Percentiles rank a stretch among this genome's conserved stretches.
phyloP scores from a whole-genome alignment of 2,888 invertebrate genomes.

The Drosophila pullipes region DNA sequence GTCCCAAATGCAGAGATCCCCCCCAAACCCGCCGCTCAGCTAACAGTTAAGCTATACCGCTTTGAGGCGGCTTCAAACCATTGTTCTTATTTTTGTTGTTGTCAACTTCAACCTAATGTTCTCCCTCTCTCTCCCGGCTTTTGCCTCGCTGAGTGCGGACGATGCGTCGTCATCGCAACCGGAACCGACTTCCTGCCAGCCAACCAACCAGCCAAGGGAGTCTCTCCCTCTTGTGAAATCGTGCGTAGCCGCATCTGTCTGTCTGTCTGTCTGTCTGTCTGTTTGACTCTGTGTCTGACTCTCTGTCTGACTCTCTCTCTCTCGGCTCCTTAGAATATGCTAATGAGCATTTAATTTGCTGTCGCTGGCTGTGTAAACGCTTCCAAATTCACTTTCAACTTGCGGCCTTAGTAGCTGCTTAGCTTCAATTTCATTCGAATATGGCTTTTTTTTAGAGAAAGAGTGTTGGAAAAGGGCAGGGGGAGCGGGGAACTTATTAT shows the following conservation, averaged over 20 bases:
- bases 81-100: constrained; percentile 34
- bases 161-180: constrained; percentile 30
- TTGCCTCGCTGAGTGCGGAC: constrained; percentile 2
- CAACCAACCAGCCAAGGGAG: constrained; percentile 22
- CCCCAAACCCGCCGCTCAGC: not conserved
- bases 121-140: not conserved
- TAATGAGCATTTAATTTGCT: constrained; percentile 72
- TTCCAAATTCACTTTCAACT: constrained; percentile 69
- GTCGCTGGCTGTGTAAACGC: constrained; percentile 54
- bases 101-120: constrained; percentile 35
- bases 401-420: constrained; percentile 59
- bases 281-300: not conserved
- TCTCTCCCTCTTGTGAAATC: constrained; percentile 36
- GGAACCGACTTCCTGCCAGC: constrained; percentile 45
- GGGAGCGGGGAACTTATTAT: constrained; percentile 14
- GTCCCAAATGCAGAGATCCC: constrained; percentile 6
- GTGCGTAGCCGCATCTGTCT: constrained; percentile 46
- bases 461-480: accelerated
- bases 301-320: constrained; percentile 3
- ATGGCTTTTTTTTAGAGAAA: constrained; percentile 20
- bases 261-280: constrained; percentile 11
- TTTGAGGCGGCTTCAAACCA: constrained; percentile 29
- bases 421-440: constrained; percentile 63
- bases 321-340: constrained; percentile 60
- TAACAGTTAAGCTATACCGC: constrained; percentile 24